These are phyloP conservation scores for Sphenopsis melanotis DNA, from an alignment of 2,797 vertebrate species.

Conservation along the genomic window DNA sequence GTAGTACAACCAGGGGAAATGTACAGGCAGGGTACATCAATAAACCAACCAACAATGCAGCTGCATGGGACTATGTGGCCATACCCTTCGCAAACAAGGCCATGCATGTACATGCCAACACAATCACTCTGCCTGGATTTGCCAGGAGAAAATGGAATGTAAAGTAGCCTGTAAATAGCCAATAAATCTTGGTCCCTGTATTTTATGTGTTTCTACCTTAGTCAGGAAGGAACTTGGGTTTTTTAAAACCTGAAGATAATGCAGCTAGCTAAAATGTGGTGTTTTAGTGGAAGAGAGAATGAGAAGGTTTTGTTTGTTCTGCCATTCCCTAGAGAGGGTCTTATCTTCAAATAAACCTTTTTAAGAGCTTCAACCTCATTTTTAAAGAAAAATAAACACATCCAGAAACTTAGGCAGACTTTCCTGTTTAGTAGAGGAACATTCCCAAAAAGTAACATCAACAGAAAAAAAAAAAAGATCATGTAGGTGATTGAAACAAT, in stretches of 20 bases:
- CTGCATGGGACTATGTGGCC: neutral
- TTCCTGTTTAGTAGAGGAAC: constrained; percentile 10
- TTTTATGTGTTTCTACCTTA: constrained; percentile 40
- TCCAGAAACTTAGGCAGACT: neutral
- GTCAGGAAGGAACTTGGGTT: constrained; percentile 45
- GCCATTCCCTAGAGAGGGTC: neutral
- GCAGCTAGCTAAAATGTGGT: neutral
- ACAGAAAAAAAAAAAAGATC: neutral
- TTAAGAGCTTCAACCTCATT: neutral
- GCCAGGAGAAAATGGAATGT: constrained; percentile 40
- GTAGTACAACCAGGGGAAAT: neutral
- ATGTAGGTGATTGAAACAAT: neutral
- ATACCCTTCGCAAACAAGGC: constrained; percentile 35
- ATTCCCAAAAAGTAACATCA: neutral
- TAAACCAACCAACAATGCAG: neutral
- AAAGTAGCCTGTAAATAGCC: constrained; percentile 49
- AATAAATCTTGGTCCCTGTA: constrained; percentile 40
- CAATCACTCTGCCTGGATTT: constrained; percentile 38
- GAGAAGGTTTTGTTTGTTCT: constrained; percentile 40
- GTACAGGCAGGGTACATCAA: neutral
- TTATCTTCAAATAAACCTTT: constrained; percentile 33
- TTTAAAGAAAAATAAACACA: constrained; percentile 31
- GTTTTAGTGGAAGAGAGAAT: constrained; percentile 19
- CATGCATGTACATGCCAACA: constrained; percentile 2
- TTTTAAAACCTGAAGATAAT: constrained; percentile 22